Base-by-base conservation (phyloP, 2,797 vertebrate species). In the Sorex maritimensis region DNA sequence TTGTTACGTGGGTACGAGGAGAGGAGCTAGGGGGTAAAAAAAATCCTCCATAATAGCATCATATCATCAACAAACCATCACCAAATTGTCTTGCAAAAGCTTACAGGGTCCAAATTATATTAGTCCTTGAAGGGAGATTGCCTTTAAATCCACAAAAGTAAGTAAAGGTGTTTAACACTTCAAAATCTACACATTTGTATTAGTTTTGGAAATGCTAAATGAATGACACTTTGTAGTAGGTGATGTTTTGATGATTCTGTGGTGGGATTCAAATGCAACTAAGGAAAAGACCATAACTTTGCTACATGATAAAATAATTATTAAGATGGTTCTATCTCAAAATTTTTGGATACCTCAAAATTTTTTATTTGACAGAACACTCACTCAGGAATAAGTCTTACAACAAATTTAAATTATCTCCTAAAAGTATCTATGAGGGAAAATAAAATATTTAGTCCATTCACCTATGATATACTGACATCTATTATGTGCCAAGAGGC, bases 1-100 rank as follows among this genome's bases (percentile, higher is more conserved):
- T 98, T 98, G 97, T 97, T 97, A 97, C 84, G 95, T 97, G 96
- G 95, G 92, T 96, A 63, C 69, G 97, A 97, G 96, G 96, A 97
- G 96, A 97, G 96, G 95, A 97, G 86, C 69, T 84, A 46, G 73
- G 81, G 82, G 93, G 73, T 34, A 34, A 92, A 92, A 95, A 96
- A 83, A 73, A 97, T 96, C 92, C 91, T 97, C 94, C 92, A 82
- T 80, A 97, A 96, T 46, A 96, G 94, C 93, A 96, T 91, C 96
- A 69, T 93, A 95, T 91, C 95, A 96, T 96, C 97, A 97, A 92
- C 94, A 97, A 97, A 96, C 89, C 67, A 19, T 88, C 95, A 97
- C 89, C 91, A 95, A 94, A 96, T 87, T 97, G 94, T 95, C 92
- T 92, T 65, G 95, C 69, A 95, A 92, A 96, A 96, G 80, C 97